phyloP scores from a whole-genome alignment of 2,113 vertebrate genomes.

The Paradoxurus hermaphroditus region DNA sequence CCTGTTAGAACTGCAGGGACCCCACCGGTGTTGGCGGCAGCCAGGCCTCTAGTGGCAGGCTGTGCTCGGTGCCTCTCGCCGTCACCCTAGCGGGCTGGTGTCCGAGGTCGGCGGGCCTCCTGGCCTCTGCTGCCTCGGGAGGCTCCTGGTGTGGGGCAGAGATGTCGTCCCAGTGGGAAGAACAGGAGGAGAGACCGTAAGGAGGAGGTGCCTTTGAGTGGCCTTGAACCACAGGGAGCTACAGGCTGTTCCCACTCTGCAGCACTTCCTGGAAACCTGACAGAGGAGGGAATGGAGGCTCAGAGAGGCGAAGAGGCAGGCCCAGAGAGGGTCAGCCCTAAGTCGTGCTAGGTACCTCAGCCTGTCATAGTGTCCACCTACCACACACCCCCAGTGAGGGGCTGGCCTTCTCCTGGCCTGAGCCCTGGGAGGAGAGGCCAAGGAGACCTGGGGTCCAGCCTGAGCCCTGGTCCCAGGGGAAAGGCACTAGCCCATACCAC shows the following conservation, averaged over 20 bases:
- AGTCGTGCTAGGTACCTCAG: not conserved
- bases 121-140: not conserved
- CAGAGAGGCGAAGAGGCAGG: not conserved
- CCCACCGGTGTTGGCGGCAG: rapidly evolving
- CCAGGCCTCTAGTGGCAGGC: not conserved
- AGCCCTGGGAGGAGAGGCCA: not conserved
- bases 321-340: not conserved
- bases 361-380: not conserved
- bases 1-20: not conserved
- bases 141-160: not conserved
- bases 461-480: not conserved
- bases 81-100: not conserved
- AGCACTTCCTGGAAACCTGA: not conserved
- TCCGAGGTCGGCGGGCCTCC: not conserved
- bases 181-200: not conserved
- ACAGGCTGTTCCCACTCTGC: not conserved
- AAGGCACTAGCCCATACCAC: not conserved
- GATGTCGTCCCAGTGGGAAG: no score
- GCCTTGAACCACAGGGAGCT: no score
- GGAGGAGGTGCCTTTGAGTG: not conserved
- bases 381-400: not conserved
- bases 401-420: not conserved
- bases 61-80: not conserved
- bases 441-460: not conserved
- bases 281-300: not conserved